Conservation (phyloP, 2,113 vertebrate species). For the Callospermophilus lateralis region DNA sequence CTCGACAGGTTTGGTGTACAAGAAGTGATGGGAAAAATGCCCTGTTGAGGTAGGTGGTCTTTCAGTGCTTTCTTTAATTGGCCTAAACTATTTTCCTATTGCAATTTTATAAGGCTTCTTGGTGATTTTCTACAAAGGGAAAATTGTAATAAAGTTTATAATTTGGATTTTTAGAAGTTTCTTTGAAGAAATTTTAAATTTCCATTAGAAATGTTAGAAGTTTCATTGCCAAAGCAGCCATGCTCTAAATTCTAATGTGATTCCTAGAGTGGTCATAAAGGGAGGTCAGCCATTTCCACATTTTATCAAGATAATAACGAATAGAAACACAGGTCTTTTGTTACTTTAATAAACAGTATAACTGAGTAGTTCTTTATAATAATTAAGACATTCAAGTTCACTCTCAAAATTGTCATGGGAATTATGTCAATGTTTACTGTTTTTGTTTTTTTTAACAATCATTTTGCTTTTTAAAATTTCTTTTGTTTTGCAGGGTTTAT, state of each 20-base stretch:
- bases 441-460: not conserved
- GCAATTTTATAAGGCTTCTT: not conserved
- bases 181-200: not conserved
- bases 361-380: not conserved
- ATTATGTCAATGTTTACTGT: not conserved
- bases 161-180: not conserved
- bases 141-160: not conserved
- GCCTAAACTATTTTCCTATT: not conserved
- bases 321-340: not conserved
- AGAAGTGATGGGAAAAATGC: conserved; percentile 92
- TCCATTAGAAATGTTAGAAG: not conserved
- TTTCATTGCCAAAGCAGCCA: not conserved
- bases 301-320: not conserved
- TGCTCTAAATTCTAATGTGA: not conserved
- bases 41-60: conserved; percentile 92
- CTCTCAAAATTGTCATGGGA: not conserved
- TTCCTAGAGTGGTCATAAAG: not conserved
- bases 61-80: not conserved
- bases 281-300: not conserved
- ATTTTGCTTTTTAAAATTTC: not conserved
- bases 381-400: not conserved
- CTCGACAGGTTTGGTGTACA: conserved; percentile 93
- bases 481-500: not conserved
- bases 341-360: not conserved
- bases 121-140: not conserved